These are phyloP conservation scores for Spinus olivaceus DNA, from an alignment of 2,797 vertebrate species.

Conservation along the genomic window DNA sequence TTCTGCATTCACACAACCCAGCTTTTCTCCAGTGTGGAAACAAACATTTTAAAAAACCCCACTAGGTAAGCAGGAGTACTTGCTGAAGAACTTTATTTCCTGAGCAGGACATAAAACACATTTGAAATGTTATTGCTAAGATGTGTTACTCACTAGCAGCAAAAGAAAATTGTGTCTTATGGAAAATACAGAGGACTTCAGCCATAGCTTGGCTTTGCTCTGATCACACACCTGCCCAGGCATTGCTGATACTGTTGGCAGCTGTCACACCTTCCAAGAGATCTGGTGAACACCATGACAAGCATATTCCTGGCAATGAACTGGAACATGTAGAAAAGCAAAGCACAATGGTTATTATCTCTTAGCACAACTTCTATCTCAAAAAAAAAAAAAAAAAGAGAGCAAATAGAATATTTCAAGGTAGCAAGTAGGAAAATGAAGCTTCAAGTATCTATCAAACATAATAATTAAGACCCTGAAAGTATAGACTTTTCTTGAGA, in stretches of 20 bases:
- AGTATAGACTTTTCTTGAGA: neutral
- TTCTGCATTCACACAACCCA: neutral
- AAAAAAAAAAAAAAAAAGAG: neutral
- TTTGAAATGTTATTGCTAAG: neutral
- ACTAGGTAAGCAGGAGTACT: neutral
- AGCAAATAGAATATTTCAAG: neutral
- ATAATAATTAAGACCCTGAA: neutral
- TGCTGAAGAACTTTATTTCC: neutral
- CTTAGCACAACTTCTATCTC: neutral
- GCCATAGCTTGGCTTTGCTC: neutral
- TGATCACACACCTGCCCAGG: constrained; percentile 18
- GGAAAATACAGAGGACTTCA: neutral
- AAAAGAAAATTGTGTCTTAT: neutral
- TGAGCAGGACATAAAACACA: neutral
- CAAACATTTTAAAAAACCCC: neutral
- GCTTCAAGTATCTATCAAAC: neutral
- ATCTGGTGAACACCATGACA: constrained; percentile 45
- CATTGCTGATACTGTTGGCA: constrained; percentile 10
- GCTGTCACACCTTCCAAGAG: constrained; percentile 46
- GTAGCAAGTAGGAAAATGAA: neutral
- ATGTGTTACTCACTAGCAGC: neutral
- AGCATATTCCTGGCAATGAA: constrained; percentile 15
- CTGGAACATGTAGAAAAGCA: neutral
- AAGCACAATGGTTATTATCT: neutral
- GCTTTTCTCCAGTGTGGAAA: neutral